Evolutionary conservation across 2,113 vertebrate species (phyloP).

Genomic region (Agapornis roseicollis): DNA sequence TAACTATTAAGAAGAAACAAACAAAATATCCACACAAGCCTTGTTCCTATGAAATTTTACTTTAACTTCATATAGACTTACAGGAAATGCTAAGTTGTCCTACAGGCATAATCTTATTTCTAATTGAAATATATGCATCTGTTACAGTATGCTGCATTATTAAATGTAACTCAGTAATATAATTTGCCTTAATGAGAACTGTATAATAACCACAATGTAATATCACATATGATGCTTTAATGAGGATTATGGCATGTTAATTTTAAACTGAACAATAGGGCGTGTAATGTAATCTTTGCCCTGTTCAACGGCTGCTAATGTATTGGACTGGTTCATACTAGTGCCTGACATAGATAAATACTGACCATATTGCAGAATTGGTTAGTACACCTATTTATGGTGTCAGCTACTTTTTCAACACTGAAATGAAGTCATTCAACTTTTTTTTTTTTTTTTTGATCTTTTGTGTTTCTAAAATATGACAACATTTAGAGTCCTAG

Average conservation of each 20-base stretch:
- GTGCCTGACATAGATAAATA: background rate
- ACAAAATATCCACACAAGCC: background rate
- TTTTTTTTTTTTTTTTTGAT: background rate
- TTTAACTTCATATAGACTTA: background rate
- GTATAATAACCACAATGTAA: conserved; percentile 54
- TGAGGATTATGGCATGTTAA: conserved; percentile 55
- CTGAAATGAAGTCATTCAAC: background rate
- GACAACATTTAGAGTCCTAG: background rate
- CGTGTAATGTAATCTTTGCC: conserved; percentile 35
- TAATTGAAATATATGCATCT: conserved; percentile 5
- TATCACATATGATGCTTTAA: conserved; percentile 63
- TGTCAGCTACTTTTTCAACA: background rate
- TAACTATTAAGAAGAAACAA: background rate
- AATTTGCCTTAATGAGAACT: conserved; percentile 53
- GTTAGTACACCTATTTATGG: background rate
- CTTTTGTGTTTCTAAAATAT: background rate
- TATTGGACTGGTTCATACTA: background rate
- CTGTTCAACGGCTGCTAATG: conserved; percentile 23
- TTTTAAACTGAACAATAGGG: conserved; percentile 64
- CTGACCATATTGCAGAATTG: background rate
- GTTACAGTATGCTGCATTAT: conserved; percentile 15
- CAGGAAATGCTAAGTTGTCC: background rate
- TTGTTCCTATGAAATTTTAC: background rate
- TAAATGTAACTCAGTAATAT: conserved; percentile 52
- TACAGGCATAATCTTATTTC: conserved; percentile 31